A percentile compares a stretch with the other conserved stretches of the same genome.
phyloP scores from a whole-genome alignment of 2,797 vertebrate species.

The Tenualosa ilisha region DNA sequence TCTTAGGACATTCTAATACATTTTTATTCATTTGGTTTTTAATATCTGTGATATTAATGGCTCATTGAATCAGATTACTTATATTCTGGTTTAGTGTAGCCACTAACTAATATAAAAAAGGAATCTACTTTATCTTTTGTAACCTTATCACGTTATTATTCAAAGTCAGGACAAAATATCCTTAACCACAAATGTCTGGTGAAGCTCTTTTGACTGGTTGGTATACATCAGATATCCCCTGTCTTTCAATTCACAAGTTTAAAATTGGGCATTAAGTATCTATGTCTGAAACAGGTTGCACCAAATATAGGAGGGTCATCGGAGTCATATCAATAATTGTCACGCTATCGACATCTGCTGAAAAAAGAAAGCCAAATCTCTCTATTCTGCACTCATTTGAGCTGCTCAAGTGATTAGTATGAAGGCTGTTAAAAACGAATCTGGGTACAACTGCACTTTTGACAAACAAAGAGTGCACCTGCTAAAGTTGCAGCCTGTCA shows the following conservation, averaged over 20 bases:
- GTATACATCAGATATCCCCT: too few relatives aligned
- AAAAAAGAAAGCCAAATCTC: slow-evolving; percentile 31
- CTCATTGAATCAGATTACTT: too few relatives aligned
- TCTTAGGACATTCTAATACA: too few relatives aligned
- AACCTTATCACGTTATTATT: too few relatives aligned
- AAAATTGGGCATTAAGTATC: background rate
- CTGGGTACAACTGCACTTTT: slow-evolving; percentile 43
- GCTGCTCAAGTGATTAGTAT: slow-evolving; percentile 50
- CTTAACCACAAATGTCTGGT: background rate
- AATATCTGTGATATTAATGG: too few relatives aligned
- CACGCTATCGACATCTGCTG: slow-evolving; percentile 42
- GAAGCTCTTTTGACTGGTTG: background rate
- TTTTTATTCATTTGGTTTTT: too few relatives aligned
- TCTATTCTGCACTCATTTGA: slow-evolving; percentile 55
- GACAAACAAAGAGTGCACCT: slow-evolving; percentile 65
- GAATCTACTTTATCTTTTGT: too few relatives aligned
- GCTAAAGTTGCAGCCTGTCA: slow-evolving; percentile 55
- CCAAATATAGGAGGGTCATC: slow-evolving; percentile 33
- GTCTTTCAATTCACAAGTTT: background rate
- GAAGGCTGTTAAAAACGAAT: slow-evolving; percentile 48
- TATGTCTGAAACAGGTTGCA: slow-evolving; percentile 33
- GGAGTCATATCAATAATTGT: slow-evolving; percentile 26
- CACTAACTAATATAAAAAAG: too few relatives aligned
- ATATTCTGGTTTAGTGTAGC: too few relatives aligned
- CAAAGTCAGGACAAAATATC: too few relatives aligned